A percentile compares a stretch with the other conserved stretches of the same genome.
Evolutionary conservation across 2,888 invertebrate species (phyloP).

Genomic region (Lottia scabra): DNA sequence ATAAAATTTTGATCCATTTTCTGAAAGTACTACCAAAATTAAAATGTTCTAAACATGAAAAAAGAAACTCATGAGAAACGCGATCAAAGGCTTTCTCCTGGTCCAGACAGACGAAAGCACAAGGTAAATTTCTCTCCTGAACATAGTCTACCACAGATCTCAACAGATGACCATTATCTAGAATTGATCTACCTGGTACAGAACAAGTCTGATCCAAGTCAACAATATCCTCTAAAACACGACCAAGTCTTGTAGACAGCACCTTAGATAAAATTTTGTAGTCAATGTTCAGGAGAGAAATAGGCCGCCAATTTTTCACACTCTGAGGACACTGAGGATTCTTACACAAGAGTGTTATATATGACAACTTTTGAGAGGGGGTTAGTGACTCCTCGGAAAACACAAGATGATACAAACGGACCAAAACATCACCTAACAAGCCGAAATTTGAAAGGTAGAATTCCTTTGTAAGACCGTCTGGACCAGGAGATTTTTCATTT

Average conservation of each 20-base stretch:
- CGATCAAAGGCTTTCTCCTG: slow-evolving; percentile 20
- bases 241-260: slow-evolving; percentile 28
- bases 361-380: slow-evolving; percentile 16
- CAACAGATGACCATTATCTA: slow-evolving; percentile 38
- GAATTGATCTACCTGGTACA: slow-evolving; percentile 35
- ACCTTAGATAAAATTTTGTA: slow-evolving; percentile 40
- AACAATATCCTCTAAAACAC: slow-evolving; percentile 20
- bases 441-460: slow-evolving; percentile 28
- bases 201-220: slow-evolving; percentile 17
- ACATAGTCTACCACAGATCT: slow-evolving; percentile 34
- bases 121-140: slow-evolving; percentile 31
- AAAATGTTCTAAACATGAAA: slow-evolving; percentile 29
- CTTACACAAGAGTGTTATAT: slow-evolving; percentile 35
- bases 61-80: slow-evolving; percentile 37
- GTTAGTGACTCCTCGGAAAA: slow-evolving; percentile 22
- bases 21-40: slow-evolving; percentile 34
- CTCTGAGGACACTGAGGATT: slow-evolving; percentile 21
- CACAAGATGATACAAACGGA: slow-evolving; percentile 14
- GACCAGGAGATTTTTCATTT: slow-evolving; percentile 33
- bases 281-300: slow-evolving; percentile 39
- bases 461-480: slow-evolving; percentile 35
- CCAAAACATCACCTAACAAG: slow-evolving; percentile 20
- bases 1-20: slow-evolving; percentile 5
- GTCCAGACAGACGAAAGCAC: slow-evolving; percentile 36
- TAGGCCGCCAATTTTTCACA: slow-evolving; percentile 40